These are phyloP conservation scores for Tribolium madens DNA, from an alignment of 1,140 invertebrate species.

Conservation along the genomic window DNA sequence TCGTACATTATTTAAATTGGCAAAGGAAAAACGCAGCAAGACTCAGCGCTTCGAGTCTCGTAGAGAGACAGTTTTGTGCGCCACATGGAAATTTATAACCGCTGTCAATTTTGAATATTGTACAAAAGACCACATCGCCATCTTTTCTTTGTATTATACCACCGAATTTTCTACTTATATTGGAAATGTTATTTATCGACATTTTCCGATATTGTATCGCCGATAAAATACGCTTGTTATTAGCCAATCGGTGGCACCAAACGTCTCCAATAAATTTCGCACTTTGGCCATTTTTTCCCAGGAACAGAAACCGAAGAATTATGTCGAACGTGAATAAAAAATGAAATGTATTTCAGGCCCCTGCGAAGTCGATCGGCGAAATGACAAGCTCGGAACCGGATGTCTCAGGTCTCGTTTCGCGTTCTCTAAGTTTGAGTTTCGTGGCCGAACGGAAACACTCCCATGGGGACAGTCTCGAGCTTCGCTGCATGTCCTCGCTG, in stretches of 20 bases:
- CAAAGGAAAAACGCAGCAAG: background rate
- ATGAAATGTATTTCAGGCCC: constrained; percentile 39
- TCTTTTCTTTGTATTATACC: constrained; percentile 17
- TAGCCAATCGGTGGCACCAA: background rate
- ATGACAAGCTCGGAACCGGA: constrained; percentile 50
- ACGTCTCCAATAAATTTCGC: background rate
- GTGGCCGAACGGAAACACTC: constrained; percentile 49
- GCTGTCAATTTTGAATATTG: constrained; percentile 34
- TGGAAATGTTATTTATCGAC: constrained; percentile 24
- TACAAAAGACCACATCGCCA: constrained; percentile 15
- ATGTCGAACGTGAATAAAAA: too few relatives aligned
- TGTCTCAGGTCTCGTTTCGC: constrained; percentile 49
- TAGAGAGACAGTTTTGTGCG: constrained; percentile 12
- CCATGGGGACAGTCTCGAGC: constrained; percentile 48
- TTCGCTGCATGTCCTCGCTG: constrained; percentile 52
- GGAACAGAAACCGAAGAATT: too few relatives aligned
- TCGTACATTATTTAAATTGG: constrained; percentile 32
- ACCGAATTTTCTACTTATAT: constrained; percentile 16
- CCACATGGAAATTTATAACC: constrained; percentile 18
- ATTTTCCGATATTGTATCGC: background rate
- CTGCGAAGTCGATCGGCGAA: constrained; percentile 48
- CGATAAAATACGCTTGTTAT: constrained; percentile 1
- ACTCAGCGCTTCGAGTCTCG: background rate
- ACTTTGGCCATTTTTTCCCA: background rate
- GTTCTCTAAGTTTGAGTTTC: constrained; percentile 50